Evolutionary conservation across 1,140 invertebrate genomes (phyloP).

Genomic region (Rhyacophila brunnea): DNA sequence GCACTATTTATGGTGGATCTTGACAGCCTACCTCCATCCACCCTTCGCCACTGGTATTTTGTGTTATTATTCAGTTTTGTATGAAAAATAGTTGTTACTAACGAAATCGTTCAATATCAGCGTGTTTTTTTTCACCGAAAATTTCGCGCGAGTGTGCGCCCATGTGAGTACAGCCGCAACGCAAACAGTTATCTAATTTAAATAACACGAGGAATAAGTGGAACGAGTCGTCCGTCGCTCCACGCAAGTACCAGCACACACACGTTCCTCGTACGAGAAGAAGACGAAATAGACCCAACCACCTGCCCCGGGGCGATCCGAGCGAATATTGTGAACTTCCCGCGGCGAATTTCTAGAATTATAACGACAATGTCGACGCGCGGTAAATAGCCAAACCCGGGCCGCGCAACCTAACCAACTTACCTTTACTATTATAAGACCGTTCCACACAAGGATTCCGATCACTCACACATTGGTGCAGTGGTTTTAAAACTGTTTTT

Average conservation of each 20-base stretch:
- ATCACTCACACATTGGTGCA: no score
- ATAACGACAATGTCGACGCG: constrained; percentile 3
- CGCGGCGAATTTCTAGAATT: constrained; percentile 17
- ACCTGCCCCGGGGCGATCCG: neutral
- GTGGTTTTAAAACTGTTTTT: no score
- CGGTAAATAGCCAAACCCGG: constrained; percentile 2
- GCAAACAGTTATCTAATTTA: constrained; percentile 34
- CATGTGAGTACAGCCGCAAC: neutral
- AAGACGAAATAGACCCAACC: neutral
- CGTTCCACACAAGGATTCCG: no score
- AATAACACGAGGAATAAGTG: constrained; percentile 33
- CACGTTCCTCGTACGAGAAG: neutral
- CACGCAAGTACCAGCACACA: neutral
- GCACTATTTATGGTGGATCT: no score
- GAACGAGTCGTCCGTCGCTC: constrained; percentile 12
- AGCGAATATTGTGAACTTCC: constrained; percentile 8
- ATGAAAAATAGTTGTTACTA: no score
- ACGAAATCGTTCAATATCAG: no score
- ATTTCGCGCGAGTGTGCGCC: no score
- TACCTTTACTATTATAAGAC: no score
- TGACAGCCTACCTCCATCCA: no score
- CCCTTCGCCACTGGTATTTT: no score
- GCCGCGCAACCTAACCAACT: neutral
- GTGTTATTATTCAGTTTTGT: no score
- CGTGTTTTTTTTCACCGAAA: no score